Evolutionary conservation across 2,888 invertebrate species (phyloP).

Genomic region (Auanema freiburgensis): DNA sequence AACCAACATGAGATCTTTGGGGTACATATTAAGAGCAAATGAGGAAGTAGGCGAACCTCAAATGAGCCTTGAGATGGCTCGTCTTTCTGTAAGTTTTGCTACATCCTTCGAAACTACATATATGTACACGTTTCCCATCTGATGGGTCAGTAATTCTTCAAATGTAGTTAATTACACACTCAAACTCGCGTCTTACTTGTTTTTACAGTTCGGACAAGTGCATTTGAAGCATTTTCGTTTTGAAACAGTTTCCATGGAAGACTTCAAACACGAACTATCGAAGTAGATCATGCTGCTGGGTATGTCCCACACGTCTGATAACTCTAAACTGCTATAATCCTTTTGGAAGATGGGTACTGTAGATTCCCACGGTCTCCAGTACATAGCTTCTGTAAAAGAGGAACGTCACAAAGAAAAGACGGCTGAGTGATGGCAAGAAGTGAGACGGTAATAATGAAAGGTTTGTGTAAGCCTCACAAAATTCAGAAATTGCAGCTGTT

Average conservation of each 20-base stretch:
- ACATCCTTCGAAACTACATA: constrained; percentile 29
- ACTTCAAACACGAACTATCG: too few relatives aligned
- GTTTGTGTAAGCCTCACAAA: too few relatives aligned
- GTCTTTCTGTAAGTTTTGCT: constrained; percentile 41
- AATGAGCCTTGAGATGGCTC: constrained; percentile 39
- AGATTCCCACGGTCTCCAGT: constrained; percentile 6
- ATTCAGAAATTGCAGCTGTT: too few relatives aligned
- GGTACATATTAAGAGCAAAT: neutral
- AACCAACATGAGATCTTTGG: constrained; percentile 24
- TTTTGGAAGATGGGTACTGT: neutral
- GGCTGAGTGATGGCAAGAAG: too few relatives aligned
- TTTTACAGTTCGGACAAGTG: constrained; percentile 37
- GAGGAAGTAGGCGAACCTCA: constrained; percentile 17
- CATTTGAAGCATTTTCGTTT: constrained; percentile 33
- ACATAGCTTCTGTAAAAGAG: constrained; percentile 4
- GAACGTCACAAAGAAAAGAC: neutral
- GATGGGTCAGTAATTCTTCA: constrained; percentile 29
- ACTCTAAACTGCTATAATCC: too few relatives aligned
- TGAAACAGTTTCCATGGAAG: neutral
- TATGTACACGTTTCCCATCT: constrained; percentile 21
- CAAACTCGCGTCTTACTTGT: constrained; percentile 20
- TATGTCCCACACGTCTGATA: too few relatives aligned
- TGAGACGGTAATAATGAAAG: too few relatives aligned
- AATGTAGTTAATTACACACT: constrained; percentile 9
- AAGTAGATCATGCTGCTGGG: too few relatives aligned